Percentiles rank a stretch among this genome's conserved stretches.
These are phyloP conservation scores for Harmothoe impar DNA, from an alignment of 2,888 invertebrate species.

Conservation along the genomic window DNA sequence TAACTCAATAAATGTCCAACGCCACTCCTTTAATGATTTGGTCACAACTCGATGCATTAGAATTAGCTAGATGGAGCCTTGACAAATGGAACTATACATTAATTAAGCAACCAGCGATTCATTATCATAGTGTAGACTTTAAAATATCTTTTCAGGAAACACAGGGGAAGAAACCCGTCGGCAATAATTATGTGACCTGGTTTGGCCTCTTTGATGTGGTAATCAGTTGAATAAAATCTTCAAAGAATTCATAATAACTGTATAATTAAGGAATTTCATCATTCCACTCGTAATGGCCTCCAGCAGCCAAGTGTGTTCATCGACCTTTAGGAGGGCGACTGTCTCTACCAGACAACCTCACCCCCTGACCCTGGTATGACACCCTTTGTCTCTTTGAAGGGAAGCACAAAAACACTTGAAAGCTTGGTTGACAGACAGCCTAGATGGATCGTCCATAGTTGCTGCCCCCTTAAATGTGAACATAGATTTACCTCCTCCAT, in stretches of 20 bases:
- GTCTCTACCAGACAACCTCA: not conserved
- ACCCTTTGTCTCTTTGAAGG: not conserved
- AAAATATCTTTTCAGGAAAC: not conserved
- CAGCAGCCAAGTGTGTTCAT: no score
- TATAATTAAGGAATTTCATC: slow-evolving; percentile 3
- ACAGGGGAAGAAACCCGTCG: not conserved
- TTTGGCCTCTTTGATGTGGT: not conserved
- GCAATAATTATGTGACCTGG: not conserved
- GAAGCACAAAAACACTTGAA: not conserved
- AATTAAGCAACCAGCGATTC: not conserved
- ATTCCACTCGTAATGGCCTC: no score
- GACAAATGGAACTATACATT: not conserved
- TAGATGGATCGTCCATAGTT: not conserved
- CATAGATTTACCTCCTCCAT: not conserved
- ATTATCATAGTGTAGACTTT: not conserved
- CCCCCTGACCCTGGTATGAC: not conserved
- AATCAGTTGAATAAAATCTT: no score
- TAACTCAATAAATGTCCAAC: not conserved
- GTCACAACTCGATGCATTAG: slow-evolving; percentile 23
- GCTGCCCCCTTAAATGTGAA: not conserved
- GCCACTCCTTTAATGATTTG: not conserved
- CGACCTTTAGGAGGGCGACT: no score
- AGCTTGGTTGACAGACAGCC: not conserved
- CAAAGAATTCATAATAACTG: not conserved
- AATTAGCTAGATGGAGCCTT: slow-evolving; percentile 22